Percentiles rank a stretch among this genome's conserved stretches.
Evolutionary conservation across 2,113 vertebrate genomes (phyloP).

Genomic region (Tragelaphus imberbis): DNA sequence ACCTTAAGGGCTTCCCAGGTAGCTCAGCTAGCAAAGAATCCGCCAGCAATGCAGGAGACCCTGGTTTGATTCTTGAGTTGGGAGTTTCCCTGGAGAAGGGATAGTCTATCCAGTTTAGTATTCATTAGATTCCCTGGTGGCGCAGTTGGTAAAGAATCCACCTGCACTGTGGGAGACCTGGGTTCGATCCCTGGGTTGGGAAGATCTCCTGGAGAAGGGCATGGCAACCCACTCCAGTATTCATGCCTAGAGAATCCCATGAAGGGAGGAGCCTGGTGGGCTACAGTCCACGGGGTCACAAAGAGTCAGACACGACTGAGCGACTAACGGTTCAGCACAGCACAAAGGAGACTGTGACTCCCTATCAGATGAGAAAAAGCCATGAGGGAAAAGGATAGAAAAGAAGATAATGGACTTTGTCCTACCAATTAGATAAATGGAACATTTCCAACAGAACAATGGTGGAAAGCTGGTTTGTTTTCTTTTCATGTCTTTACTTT

Average conservation of each 20-base stretch:
- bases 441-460: neutral
- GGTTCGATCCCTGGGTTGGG: neutral
- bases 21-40: neutral
- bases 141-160: neutral
- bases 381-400: neutral
- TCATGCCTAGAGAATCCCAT: neutral
- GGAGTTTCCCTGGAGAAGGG: neutral
- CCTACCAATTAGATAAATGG: conserved; percentile 13
- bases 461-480: neutral
- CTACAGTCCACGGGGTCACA: rapidly evolving
- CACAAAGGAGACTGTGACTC: neutral
- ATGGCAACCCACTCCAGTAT: neutral
- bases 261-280: neutral
- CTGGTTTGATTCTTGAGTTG: neutral
- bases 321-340: neutral
- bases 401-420: conserved; percentile 21
- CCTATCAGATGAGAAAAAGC: neutral
- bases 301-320: rapidly evolving
- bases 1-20: neutral
- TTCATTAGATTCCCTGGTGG: neutral
- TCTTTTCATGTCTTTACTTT: neutral
- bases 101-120: neutral
- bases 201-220: neutral
- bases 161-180: neutral
- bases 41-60: rapidly evolving